These are phyloP conservation scores for Glomeris maerens DNA, from an alignment of 1,140 invertebrate genomes.

Conservation along the genomic window DNA sequence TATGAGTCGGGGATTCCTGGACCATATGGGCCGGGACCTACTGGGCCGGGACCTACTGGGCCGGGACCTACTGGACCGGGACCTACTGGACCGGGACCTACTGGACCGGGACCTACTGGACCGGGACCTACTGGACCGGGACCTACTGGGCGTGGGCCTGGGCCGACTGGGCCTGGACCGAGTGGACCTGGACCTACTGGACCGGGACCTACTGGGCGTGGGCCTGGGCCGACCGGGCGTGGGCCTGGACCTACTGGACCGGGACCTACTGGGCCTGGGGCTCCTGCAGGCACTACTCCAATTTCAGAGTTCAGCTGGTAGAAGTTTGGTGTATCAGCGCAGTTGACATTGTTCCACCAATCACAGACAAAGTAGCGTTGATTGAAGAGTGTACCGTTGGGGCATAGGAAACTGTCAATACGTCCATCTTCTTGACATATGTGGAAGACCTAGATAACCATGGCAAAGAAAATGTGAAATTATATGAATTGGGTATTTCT, in stretches of 20 bases:
- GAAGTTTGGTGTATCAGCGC: conserved; percentile 43
- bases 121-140: not conserved
- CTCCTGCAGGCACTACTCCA: conserved; percentile 1
- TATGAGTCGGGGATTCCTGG: not conserved
- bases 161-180: not conserved
- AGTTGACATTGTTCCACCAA: conserved; percentile 48
- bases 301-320: conserved; percentile 45
- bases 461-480: not conserved
- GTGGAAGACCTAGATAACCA: conserved; percentile 9
- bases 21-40: not conserved
- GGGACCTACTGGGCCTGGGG: not conserved
- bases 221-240: not conserved
- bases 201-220: not conserved
- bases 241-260: not conserved
- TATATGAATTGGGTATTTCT: not conserved
- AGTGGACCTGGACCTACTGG: not conserved
- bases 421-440: conserved; percentile 41
- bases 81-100: not conserved
- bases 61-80: not conserved
- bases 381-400: conserved; percentile 80
- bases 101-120: not conserved
- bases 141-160: not conserved
- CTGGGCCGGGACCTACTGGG: not conserved
- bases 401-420: conserved; percentile 68
- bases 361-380: conserved; percentile 33